phyloP scores from a whole-genome alignment of 2,797 vertebrate genomes.

The Intellagama lesueurii region DNA sequence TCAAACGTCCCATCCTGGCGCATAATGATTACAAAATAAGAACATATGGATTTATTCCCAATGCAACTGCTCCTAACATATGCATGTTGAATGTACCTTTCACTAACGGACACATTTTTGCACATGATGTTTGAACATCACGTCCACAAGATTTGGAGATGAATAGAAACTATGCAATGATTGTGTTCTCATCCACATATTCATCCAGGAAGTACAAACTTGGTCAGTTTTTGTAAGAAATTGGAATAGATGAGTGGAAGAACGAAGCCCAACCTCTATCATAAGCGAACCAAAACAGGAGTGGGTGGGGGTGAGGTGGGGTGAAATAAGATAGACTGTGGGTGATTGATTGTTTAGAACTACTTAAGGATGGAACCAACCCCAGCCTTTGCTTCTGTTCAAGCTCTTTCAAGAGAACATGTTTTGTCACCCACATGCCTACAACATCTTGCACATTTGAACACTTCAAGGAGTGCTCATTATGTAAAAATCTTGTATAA shows the following conservation, averaged over 20 bases:
- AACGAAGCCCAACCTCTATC: background rate
- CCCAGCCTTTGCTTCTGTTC: background rate
- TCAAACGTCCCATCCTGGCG: too few species aligned
- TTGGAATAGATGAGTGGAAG: background rate
- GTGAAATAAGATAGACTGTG: background rate
- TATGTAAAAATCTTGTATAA: conserved; percentile 29
- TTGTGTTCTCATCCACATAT: background rate
- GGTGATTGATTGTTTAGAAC: conserved; percentile 16
- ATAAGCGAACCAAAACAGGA: background rate
- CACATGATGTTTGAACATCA: background rate
- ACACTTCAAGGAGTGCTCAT: conserved; percentile 3
- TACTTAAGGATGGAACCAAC: conserved; percentile 12
- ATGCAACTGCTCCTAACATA: background rate
- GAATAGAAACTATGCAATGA: background rate
- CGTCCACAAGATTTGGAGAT: background rate
- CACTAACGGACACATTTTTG: background rate
- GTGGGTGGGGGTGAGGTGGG: background rate
- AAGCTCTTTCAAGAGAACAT: conserved; percentile 4
- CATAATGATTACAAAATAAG: too few species aligned
- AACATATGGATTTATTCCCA: too few species aligned
- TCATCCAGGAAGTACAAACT: background rate
- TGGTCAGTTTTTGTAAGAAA: background rate
- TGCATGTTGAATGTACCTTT: background rate
- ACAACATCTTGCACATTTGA: conserved; percentile 5
- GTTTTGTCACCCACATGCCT: background rate